Conservation (phyloP, 1,140 invertebrate genomes). For the Oscheius sp. region DNA sequence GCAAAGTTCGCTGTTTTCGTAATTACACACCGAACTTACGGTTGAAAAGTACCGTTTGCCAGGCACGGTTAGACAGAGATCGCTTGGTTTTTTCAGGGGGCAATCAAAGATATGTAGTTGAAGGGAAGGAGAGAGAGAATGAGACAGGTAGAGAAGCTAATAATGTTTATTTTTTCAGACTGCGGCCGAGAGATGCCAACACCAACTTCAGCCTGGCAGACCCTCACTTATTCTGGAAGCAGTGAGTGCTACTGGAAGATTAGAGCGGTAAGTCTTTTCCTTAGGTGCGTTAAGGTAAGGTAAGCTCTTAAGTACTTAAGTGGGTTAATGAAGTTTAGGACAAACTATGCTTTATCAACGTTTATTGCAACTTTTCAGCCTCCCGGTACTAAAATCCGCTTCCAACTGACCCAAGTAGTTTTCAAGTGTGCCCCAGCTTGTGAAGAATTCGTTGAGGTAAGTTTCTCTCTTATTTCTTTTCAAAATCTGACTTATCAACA, state of each 20-base stretch:
- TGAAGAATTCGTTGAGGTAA: conserved; percentile 25
- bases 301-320: too few relatives aligned
- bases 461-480: background rate
- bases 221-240: conserved; percentile 5
- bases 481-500: background rate
- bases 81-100: too few relatives aligned
- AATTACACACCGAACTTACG: too few relatives aligned
- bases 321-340: too few relatives aligned
- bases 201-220: conserved; percentile 8
- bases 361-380: background rate
- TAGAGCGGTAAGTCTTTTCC: background rate
- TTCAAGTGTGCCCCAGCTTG: conserved; percentile 19
- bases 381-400: conserved; percentile 9
- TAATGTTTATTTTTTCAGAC: too few relatives aligned
- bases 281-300: too few relatives aligned
- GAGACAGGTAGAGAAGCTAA: too few relatives aligned
- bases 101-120: too few relatives aligned
- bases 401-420: conserved; percentile 4
- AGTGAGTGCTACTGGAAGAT: conserved; percentile 26
- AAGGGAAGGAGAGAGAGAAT: too few relatives aligned
- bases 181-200: conserved; percentile 3
- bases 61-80: too few relatives aligned
- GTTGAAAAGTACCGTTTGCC: too few relatives aligned
- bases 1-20: too few relatives aligned
- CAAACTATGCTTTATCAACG: background rate